Evolutionary conservation across 1,140 invertebrate genomes (phyloP).

Genomic region (Hydropsyche tenuis): DNA sequence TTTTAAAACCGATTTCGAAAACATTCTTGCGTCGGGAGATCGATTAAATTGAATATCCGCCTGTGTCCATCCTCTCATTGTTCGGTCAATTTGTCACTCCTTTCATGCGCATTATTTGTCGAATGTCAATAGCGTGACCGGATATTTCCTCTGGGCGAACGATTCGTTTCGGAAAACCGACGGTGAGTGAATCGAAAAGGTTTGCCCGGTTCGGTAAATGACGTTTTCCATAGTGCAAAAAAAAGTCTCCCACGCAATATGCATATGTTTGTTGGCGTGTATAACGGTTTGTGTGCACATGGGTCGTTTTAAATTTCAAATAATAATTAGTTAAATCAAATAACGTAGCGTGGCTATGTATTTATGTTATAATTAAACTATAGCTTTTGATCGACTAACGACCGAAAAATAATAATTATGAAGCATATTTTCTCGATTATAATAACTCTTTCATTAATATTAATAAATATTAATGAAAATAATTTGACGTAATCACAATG

Average conservation of each 20-base stretch:
- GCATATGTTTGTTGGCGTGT: neutral
- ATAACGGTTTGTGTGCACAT: no score
- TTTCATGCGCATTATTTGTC: neutral
- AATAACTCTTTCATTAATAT: no score
- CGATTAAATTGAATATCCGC: constrained; percentile 12
- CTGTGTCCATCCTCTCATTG: constrained; percentile 7
- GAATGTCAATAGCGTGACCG: constrained; percentile 13
- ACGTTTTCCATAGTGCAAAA: constrained; percentile 7
- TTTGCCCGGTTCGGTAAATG: neutral
- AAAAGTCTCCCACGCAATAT: neutral
- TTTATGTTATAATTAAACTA: no score
- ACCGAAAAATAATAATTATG: no score
- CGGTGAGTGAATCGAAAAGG: neutral
- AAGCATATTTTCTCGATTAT: no score
- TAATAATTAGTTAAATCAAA: no score
- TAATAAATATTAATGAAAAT: no score
- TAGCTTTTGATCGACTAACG: no score
- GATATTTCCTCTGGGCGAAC: neutral
- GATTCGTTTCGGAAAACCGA: neutral
- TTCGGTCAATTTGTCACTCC: constrained; percentile 3
- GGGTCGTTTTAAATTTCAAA: no score
- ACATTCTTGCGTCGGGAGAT: neutral
- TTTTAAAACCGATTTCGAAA: neutral
- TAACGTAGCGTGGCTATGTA: no score
- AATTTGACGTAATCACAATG: no score